A percentile compares a stretch with the other conserved stretches of the same genome.
phyloP scores from a whole-genome alignment of 2,888 invertebrate genomes.

The Nematopogon swammerdamellus region DNA sequence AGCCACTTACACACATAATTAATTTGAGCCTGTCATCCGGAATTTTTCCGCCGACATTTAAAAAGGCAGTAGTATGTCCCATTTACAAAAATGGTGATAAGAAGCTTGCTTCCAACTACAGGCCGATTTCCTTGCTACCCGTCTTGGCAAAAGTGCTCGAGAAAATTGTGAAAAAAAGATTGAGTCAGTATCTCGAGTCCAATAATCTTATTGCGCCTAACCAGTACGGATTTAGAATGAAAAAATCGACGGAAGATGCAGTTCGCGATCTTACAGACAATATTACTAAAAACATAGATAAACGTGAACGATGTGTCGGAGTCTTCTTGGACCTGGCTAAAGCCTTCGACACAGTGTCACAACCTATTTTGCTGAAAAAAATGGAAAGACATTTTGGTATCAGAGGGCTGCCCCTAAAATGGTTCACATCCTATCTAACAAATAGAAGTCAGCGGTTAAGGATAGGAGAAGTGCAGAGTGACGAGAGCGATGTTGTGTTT shows the following conservation, averaged over 20 bases:
- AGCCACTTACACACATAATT: neutral
- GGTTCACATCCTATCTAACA: neutral
- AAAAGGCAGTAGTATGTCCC: neutral
- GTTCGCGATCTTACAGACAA: neutral
- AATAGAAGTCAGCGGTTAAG: neutral
- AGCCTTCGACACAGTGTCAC: neutral
- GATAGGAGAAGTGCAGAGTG: neutral
- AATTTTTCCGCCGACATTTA: neutral
- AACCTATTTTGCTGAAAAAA: neutral
- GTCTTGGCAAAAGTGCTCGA: conserved; percentile 1
- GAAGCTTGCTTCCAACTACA: neutral
- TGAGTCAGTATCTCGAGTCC: neutral
- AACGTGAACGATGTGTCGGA: neutral
- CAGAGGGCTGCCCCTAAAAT: neutral
- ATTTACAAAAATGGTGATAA: neutral
- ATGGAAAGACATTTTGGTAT: neutral
- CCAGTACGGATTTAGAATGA: neutral
- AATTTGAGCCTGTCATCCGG: neutral
- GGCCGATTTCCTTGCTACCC: neutral
- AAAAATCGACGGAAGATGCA: neutral
- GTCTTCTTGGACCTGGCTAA: conserved; percentile 2
- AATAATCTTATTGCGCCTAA: neutral
- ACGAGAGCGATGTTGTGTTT: neutral
- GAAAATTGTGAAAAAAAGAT: neutral
- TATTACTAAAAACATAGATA: neutral